Conservation (phyloP, 2,888 invertebrate species). For the Ptychoptera contaminata region DNA sequence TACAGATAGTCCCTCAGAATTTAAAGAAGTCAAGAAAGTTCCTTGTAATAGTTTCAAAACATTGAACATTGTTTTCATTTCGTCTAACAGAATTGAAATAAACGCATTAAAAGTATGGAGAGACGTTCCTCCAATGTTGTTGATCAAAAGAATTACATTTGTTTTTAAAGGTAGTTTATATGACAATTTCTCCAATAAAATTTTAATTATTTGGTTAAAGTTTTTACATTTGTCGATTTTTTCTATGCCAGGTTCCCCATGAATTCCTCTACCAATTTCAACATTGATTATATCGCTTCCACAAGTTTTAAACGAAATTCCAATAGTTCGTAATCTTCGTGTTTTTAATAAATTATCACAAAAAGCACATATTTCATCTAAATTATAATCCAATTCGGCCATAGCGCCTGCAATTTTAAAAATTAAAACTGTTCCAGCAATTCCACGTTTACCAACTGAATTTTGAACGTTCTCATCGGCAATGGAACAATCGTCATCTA, state of each 20-base stretch:
- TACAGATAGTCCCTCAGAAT: conserved; percentile 64
- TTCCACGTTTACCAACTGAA: conserved; percentile 46
- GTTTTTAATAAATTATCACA: conserved; percentile 31
- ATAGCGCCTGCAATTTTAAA: conserved; percentile 60
- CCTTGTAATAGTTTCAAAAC: conserved; percentile 17
- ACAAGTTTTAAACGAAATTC: conserved; percentile 5
- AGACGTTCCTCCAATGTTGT: conserved; percentile 63
- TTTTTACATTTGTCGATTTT: conserved; percentile 32
- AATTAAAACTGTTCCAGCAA: conserved; percentile 39
- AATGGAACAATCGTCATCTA: conserved; percentile 54
- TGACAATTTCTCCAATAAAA: conserved; percentile 33
- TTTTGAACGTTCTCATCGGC: conserved; percentile 26
- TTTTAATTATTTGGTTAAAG: conserved; percentile 31
- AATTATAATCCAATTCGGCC: conserved; percentile 40
- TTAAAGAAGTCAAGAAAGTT: conserved; percentile 54
- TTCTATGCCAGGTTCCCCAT: conserved; percentile 38
- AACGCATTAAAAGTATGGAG: conserved; percentile 29
- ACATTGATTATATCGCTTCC: conserved; percentile 32
- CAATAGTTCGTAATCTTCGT: conserved; percentile 29
- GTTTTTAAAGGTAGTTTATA: conserved; percentile 12
- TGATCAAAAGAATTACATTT: conserved; percentile 49
- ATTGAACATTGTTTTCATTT: conserved; percentile 14
- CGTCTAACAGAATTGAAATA: conserved; percentile 4
- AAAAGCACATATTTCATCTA: conserved; percentile 39
- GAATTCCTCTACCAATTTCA: conserved; percentile 44